A percentile compares a stretch with the other conserved stretches of the same genome.
phyloP scores from a whole-genome alignment of 35 echinoderm and acorn worm species.

The Ophiothrix spiculata region DNA sequence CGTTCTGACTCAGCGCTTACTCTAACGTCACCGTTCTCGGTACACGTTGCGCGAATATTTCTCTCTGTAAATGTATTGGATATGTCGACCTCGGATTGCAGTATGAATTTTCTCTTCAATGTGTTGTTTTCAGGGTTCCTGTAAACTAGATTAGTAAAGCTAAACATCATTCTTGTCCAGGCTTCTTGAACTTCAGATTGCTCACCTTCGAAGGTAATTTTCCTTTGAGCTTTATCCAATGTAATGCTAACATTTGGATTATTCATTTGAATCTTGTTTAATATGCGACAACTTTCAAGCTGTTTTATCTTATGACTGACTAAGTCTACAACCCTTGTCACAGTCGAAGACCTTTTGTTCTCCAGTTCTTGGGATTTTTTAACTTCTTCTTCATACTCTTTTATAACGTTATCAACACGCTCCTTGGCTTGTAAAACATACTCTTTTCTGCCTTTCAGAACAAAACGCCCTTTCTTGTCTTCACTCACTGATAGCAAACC shows the following conservation, averaged over 20 bases:
- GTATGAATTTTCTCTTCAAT: neutral
- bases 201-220: conserved; percentile 11
- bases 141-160: neutral
- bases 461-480: neutral
- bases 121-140: neutral
- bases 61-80: neutral
- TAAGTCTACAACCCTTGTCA: neutral
- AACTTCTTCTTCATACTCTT: neutral
- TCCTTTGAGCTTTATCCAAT: neutral
- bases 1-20: neutral
- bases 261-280: neutral
- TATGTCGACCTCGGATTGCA: neutral
- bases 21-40: neutral
- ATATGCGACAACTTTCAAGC: conserved; percentile 3
- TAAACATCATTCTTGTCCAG: neutral
- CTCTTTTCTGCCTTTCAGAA: neutral
- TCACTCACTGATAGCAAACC: neutral
- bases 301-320: neutral
- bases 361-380: neutral
- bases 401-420: neutral
- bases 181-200: neutral
- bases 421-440: neutral
- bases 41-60: neutral
- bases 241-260: conserved; percentile 21
- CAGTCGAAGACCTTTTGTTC: neutral